Evolutionary conservation across 1,140 invertebrate species (phyloP).

Genomic region (Drosophila repleta): DNA sequence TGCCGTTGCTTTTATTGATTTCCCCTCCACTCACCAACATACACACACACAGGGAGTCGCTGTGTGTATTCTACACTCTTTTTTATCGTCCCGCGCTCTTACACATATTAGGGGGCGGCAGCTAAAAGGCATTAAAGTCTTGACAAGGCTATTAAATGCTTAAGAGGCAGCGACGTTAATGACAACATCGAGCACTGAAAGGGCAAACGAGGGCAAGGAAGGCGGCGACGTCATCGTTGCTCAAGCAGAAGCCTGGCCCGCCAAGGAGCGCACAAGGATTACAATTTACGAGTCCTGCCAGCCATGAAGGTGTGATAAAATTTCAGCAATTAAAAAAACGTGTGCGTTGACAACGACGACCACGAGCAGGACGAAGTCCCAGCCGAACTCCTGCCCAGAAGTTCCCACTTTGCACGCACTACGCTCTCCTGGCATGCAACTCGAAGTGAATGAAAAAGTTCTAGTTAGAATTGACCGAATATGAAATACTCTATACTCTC

Average conservation of each 20-base stretch:
- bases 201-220: conserved; percentile 45
- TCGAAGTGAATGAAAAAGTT: conserved; percentile 52
- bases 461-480: neutral
- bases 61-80: conserved; percentile 31
- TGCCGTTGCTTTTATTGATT: conserved; percentile 80
- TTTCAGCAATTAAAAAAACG: conserved; percentile 83
- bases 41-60: neutral
- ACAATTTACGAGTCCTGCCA: conserved; percentile 82
- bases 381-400: neutral
- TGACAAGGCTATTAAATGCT: conserved; percentile 83
- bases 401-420: conserved; percentile 11
- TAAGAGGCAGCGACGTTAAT: conserved; percentile 82
- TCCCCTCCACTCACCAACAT: conserved; percentile 19
- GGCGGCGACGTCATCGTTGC: conserved; percentile 39
- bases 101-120: conserved; percentile 63
- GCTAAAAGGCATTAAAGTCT: conserved; percentile 82
- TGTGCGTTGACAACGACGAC: conserved; percentile 76
- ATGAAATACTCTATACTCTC: conserved; percentile 39
- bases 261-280: conserved; percentile 64
- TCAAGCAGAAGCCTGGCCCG: conserved; percentile 16
- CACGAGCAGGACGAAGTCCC: conserved; percentile 31
- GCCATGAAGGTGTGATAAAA: conserved; percentile 82
- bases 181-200: conserved; percentile 69
- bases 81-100: conserved; percentile 3
- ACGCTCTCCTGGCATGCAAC: conserved; percentile 64